Percentiles rank a stretch among this genome's conserved stretches.
These are phyloP conservation scores for Crotalus tigris DNA, from an alignment of 2,113 vertebrate genomes.

Conservation along the genomic window DNA sequence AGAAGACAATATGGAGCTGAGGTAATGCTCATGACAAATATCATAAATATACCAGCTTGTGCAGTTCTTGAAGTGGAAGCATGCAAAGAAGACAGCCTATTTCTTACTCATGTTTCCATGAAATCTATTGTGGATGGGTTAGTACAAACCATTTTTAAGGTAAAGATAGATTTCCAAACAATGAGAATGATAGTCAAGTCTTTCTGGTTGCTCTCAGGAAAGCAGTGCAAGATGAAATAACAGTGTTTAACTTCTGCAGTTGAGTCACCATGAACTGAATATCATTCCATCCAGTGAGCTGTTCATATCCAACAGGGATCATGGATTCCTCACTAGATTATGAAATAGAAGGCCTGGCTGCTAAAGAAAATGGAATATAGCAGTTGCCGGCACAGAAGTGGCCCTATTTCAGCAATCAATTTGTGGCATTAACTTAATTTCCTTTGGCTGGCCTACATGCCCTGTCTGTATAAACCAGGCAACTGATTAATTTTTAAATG, in stretches of 20 bases:
- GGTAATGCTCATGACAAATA: not conserved
- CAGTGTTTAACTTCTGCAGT: not conserved
- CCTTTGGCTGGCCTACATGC: not conserved
- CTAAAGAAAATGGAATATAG: not conserved
- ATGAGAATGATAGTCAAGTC: not conserved
- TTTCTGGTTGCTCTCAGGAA: not conserved
- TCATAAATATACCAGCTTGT: not conserved
- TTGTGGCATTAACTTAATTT: not conserved
- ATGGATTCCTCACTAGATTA: not conserved
- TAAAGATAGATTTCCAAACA: not conserved
- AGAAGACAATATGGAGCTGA: not conserved
- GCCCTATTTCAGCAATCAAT: not conserved
- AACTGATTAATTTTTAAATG: not conserved
- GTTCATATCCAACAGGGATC: not conserved
- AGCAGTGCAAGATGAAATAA: not conserved
- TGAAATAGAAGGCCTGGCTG: not conserved
- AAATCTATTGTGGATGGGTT: not conserved
- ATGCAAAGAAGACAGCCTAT: not conserved
- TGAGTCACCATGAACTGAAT: not conserved
- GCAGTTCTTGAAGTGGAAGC: not conserved
- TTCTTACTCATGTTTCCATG: not conserved
- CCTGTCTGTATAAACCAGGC: not conserved
- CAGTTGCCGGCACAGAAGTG: not conserved
- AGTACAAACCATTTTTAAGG: not conserved
- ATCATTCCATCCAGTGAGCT: not conserved